Percentiles rank a stretch among this genome's conserved stretches.
These are phyloP conservation scores for Crambe crambe DNA, from an alignment of 37 sponge, comb jelly and placozoan genomes.

Conservation along the genomic window DNA sequence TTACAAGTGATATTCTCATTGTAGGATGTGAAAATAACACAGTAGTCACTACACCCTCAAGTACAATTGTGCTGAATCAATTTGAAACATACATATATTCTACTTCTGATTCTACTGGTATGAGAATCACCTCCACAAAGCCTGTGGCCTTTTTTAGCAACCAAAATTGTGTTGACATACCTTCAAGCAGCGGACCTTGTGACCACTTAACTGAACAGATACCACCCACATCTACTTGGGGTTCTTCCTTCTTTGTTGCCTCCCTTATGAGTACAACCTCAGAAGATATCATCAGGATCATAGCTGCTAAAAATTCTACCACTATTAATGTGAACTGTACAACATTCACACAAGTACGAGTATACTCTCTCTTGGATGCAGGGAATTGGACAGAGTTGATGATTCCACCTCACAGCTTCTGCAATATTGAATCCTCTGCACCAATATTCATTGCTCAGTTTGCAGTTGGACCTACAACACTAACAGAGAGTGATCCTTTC, in stretches of 20 bases:
- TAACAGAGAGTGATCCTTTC: conserved; percentile 49
- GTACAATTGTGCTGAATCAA: conserved; percentile 1
- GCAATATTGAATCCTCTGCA: conserved; percentile 36
- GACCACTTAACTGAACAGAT: conserved; percentile 57
- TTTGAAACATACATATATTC: conserved; percentile 9
- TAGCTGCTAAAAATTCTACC: conserved; percentile 30
- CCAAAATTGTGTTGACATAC: conserved; percentile 20
- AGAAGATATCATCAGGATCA: conserved; percentile 17
- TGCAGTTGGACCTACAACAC: conserved; percentile 6
- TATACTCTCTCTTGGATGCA: background rate
- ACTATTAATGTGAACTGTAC: background rate
- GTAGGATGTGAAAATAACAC: conserved; percentile 57
- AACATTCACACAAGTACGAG: background rate
- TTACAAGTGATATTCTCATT: conserved; percentile 8
- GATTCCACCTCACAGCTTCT: conserved; percentile 6
- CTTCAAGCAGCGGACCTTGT: conserved; percentile 27
- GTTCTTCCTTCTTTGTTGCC: conserved; percentile 33
- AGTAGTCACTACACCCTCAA: conserved; percentile 26
- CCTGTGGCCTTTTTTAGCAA: conserved; percentile 38
- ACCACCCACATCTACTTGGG: conserved; percentile 68
- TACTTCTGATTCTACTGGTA: conserved; percentile 39
- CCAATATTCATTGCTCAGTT: conserved; percentile 45
- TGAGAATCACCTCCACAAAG: conserved; percentile 17
- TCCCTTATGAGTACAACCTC: conserved; percentile 27
- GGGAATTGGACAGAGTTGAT: conserved; percentile 16